These are phyloP conservation scores for Meteorus sp. DNA, from an alignment of 1,140 invertebrate species.

Conservation along the genomic window DNA sequence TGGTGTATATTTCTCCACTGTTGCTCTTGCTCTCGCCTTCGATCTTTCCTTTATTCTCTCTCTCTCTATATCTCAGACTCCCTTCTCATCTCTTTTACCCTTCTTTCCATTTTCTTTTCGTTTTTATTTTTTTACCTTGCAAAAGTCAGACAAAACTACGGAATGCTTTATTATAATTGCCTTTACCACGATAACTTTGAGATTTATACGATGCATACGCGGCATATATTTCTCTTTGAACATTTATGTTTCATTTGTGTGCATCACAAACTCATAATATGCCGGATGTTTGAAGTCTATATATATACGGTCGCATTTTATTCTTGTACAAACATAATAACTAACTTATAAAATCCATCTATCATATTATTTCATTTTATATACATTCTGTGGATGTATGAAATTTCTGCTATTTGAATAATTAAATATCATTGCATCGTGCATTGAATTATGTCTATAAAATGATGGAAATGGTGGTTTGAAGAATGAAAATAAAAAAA, in stretches of 20 bases:
- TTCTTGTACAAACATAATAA: conserved; percentile 10
- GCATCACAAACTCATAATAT: conserved; percentile 20
- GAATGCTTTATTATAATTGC: conserved; percentile 24
- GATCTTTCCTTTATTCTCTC: neutral
- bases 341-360: neutral
- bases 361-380: no score
- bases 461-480: no score
- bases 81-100: no score
- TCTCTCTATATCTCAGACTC: neutral
- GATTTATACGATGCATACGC: conserved; percentile 17
- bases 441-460: no score
- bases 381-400: no score
- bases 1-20: conserved; percentile 3
- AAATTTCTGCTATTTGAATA: no score
- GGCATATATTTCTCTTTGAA: conserved; percentile 8
- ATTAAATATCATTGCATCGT: no score
- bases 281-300: conserved; percentile 12
- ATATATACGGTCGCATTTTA: no score
- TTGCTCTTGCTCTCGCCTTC: neutral
- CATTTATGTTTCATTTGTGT: conserved; percentile 20
- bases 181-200: conserved; percentile 21
- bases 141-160: conserved; percentile 10
- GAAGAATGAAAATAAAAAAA: neutral
- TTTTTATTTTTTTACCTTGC: no score
- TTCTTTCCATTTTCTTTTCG: neutral